Conservation (phyloP, 2,797 vertebrate species). For the Allobates femoralis region DNA sequence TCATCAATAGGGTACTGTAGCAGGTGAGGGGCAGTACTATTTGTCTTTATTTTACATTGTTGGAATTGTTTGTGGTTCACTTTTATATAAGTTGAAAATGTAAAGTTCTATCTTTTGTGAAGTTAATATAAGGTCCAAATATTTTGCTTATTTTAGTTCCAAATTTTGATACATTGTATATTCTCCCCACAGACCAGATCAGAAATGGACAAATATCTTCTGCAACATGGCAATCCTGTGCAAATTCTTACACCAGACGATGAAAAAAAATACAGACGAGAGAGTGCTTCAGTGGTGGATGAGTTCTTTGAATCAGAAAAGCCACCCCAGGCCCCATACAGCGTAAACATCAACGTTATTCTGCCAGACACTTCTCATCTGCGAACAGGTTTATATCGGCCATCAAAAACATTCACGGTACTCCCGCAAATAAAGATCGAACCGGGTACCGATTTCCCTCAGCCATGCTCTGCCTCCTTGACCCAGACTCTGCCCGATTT, state of each 20-base stretch:
- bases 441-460: conserved; percentile 77
- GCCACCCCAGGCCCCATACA: conserved; percentile 77
- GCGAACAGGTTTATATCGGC: conserved; percentile 86
- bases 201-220: conserved; percentile 90
- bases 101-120: too few species aligned
- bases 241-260: conserved; percentile 31
- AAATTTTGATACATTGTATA: neutral
- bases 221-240: conserved; percentile 67
- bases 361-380: conserved; percentile 87
- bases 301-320: conserved; percentile 91
- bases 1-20: too few species aligned
- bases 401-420: conserved; percentile 62
- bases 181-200: conserved; percentile 72
- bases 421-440: conserved; percentile 85
- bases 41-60: too few species aligned
- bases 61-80: too few species aligned
- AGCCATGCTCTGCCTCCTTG: conserved; percentile 74
- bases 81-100: too few species aligned
- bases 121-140: neutral
- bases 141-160: neutral
- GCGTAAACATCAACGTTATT: conserved; percentile 91
- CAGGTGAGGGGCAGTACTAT: too few species aligned
- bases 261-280: conserved; percentile 88
- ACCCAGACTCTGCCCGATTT: conserved; percentile 86
- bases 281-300: conserved; percentile 89